A percentile compares a stretch with the other conserved stretches of the same genome.
These are phyloP conservation scores for Oxytorus armatus DNA, from an alignment of 2,888 invertebrate species.

Conservation along the genomic window DNA sequence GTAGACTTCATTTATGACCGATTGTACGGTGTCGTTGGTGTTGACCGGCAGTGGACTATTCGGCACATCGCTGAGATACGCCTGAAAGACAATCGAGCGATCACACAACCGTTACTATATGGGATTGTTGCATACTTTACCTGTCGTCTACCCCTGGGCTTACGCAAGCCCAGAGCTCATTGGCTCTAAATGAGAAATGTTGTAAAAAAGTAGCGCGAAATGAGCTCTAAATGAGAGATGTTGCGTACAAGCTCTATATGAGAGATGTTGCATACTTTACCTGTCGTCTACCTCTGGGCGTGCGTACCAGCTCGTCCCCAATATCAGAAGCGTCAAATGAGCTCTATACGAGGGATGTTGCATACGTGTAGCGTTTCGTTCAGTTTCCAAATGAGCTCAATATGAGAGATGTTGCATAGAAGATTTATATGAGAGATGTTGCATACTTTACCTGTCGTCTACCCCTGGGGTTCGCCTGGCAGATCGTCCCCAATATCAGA, in stretches of 20 bases:
- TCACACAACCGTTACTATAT: background rate
- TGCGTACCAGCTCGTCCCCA: constrained; percentile 41
- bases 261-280: constrained; percentile 17
- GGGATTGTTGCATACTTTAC: constrained; percentile 29
- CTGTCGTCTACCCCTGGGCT: constrained; percentile 36
- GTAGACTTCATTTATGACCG: background rate
- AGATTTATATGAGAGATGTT: background rate
- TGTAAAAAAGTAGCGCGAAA: no score
- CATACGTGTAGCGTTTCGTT: no score
- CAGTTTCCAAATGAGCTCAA: no score
- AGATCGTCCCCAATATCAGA: constrained; percentile 39
- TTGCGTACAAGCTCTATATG: no score
- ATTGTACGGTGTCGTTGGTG: background rate
- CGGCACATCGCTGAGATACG: background rate
- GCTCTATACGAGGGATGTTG: no score
- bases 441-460: constrained; percentile 49
- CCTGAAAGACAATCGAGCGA: constrained; percentile 11
- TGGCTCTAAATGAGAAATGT: no score
- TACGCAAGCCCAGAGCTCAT: constrained; percentile 45
- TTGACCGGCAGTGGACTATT: background rate
- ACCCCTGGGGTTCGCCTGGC: constrained; percentile 26
- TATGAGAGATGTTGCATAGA: no score
- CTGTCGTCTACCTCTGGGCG: constrained; percentile 36
- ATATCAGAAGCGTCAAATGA: no score
- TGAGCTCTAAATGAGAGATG: no score